These are phyloP conservation scores for Aporophyla nigra DNA, from an alignment of 2,888 invertebrate genomes.

Conservation along the genomic window DNA sequence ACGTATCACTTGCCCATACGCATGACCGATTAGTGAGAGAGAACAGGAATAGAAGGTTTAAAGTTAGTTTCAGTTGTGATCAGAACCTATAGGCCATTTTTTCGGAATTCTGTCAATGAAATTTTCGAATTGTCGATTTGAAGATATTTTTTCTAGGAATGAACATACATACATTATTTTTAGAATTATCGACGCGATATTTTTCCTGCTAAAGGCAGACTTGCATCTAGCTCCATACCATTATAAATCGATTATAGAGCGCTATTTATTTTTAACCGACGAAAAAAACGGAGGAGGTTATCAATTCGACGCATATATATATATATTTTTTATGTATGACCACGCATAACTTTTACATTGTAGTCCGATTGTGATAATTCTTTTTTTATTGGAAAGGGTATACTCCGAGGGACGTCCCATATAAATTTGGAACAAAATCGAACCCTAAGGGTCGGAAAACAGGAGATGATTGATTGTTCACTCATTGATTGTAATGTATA, in stretches of 20 bases:
- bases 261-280: constrained; percentile 13
- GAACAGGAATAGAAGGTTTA: neutral
- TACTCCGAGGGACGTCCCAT: too few species aligned
- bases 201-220: neutral
- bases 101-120: neutral
- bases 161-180: neutral
- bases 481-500: too few species aligned
- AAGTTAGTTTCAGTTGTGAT: neutral
- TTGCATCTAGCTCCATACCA: neutral
- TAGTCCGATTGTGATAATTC: too few species aligned
- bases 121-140: neutral
- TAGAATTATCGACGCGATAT: neutral
- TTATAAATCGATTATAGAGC: constrained; percentile 1
- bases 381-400: too few species aligned
- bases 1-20: neutral
- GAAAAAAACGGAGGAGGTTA: too few species aligned
- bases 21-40: neutral
- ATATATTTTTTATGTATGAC: too few species aligned
- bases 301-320: too few species aligned
- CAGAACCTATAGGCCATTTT: neutral
- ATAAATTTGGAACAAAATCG: too few species aligned
- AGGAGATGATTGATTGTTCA: too few species aligned
- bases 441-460: too few species aligned
- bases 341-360: too few species aligned
- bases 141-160: neutral